Evolutionary conservation across 2,888 invertebrate genomes (phyloP), one percentile per base, ranked within the genome.

Genomic region (Antheraea yamamai): DNA sequence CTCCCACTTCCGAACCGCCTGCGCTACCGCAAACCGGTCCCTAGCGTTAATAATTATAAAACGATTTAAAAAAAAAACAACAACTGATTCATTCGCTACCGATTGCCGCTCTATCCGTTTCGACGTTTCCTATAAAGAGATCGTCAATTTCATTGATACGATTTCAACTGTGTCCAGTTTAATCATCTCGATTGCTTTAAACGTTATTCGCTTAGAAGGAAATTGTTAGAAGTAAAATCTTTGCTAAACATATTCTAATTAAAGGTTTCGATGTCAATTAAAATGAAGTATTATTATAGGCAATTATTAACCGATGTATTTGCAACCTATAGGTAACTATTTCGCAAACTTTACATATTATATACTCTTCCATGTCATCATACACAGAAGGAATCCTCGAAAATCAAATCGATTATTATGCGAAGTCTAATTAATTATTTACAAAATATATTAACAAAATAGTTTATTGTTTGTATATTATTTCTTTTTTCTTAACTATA

Each of bases 41-140:
- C 79, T 81, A 84, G 88, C 89, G 89, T 92, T 92, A 92, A 66
- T 66, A 66, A 94, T 94, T 93, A 93, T 89, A 91, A 92, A 91
- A 85, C 84, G 88, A 91, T 91, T 91, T 89, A 89, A 87, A 66
- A 66, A 66, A 66, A 35, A n/a, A 39, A 68, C 35, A 70, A 70
- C 64, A 68, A 68, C 88, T 88, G 90, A 91, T 92, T 91, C 91
- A 90, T 88, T 89, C 83, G 93, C 93, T 92, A 93, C 92, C 85
- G 91, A 89, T 88, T 85, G 85, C 81, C 83, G 82, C 85, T 89
- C 85, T 85, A 88, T 88, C 82, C 82, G 81, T 91, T 91, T 89
- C 89, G 88, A 92, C 90, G 90, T 89, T 87, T 80, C 78, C 77
- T 81, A 81, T 77, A 84, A 82, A 81, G 80, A 85, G 84, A 89